Conservation (phyloP, 2,797 vertebrate genomes). For the Poeciliopsis turneri region DNA sequence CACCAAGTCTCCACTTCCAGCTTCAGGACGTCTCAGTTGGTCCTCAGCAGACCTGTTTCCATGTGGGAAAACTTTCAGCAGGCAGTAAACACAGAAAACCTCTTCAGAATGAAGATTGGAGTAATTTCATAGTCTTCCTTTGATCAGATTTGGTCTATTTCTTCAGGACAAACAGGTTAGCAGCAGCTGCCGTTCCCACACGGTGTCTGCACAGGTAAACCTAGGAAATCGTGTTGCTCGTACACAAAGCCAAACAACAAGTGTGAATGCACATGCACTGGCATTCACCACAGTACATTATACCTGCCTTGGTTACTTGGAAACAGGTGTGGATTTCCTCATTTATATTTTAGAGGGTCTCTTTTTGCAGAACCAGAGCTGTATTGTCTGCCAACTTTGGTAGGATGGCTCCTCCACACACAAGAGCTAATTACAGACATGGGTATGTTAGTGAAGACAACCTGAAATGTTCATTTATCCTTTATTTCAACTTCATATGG, state of each 20-base stretch:
- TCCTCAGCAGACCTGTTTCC: conserved; percentile 40
- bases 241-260: conserved; percentile 33
- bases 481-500: neutral
- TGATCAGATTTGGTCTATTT: conserved; percentile 32
- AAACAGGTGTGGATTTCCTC: conserved; percentile 85
- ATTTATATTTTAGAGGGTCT: conserved; percentile 82
- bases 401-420: conserved; percentile 56
- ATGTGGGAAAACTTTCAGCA: conserved; percentile 47
- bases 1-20: conserved; percentile 39
- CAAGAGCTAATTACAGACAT: neutral
- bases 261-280: conserved; percentile 31
- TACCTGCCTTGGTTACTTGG: conserved; percentile 84
- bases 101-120: conserved; percentile 32
- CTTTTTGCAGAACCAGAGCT: conserved; percentile 70
- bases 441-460: neutral
- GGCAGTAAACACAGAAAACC: conserved; percentile 3
- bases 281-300: conserved; percentile 68
- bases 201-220: conserved; percentile 57
- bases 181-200: conserved; percentile 48
- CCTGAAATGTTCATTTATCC: neutral
- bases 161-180: conserved; percentile 23
- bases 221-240: conserved; percentile 45
- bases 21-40: conserved; percentile 52
- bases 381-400: conserved; percentile 72
- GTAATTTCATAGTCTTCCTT: conserved; percentile 54